These are phyloP conservation scores for Sebastes schlegelii DNA, from an alignment of 2,113 vertebrate genomes.

Conservation along the genomic window DNA sequence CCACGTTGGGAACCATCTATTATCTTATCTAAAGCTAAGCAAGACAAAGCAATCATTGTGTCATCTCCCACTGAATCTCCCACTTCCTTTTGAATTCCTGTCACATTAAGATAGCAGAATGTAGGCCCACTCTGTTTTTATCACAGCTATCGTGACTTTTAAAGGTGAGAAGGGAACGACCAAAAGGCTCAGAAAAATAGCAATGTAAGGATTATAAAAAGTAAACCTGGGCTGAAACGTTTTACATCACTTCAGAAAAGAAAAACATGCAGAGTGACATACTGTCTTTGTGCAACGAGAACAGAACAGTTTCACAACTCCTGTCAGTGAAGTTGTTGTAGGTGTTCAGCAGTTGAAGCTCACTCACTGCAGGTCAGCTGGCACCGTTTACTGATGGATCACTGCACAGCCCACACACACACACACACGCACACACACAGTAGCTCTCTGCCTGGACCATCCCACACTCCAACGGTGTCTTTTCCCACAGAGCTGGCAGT, in stretches of 20 bases:
- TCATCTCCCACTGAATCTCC: neutral
- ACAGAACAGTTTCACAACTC: conserved; percentile 57
- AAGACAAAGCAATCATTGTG: neutral
- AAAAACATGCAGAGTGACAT: conserved; percentile 7
- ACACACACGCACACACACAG: conserved; percentile 40
- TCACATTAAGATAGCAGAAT: neutral
- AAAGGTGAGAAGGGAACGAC: neutral
- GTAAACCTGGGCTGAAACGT: neutral
- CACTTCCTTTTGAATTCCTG: neutral
- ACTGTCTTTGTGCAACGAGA: conserved; percentile 35
- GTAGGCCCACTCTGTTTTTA: neutral
- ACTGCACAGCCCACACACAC: conserved; percentile 68
- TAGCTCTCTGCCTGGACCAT: conserved; percentile 58
- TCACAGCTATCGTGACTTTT: neutral
- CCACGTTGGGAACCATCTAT: neutral
- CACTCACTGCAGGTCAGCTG: conserved; percentile 72
- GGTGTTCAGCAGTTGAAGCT: conserved; percentile 71
- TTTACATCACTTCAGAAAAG: neutral
- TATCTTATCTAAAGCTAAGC: neutral
- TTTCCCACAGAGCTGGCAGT: conserved; percentile 66
- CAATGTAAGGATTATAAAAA: neutral
- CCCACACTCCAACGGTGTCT: conserved; percentile 66
- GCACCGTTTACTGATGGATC: conserved; percentile 67
- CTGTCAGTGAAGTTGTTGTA: conserved; percentile 69
- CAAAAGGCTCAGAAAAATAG: neutral